Conservation (phyloP, 2,113 vertebrate species). For the Gymnobelideus leadbeateri region DNA sequence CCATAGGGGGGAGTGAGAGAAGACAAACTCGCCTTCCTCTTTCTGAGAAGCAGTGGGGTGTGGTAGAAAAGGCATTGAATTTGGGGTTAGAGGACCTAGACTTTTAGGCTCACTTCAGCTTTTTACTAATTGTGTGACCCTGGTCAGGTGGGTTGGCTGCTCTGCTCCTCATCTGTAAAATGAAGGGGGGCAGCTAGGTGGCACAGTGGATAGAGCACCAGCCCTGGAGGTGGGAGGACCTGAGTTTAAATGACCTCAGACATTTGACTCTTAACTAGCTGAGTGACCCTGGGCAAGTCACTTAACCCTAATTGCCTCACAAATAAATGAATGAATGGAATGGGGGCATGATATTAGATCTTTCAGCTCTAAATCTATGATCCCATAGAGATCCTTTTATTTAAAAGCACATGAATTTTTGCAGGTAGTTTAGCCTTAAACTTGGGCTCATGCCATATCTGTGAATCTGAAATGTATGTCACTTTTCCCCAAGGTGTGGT, state of each 20-base stretch:
- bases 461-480: background rate
- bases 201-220: no score
- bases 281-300: no score
- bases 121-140: background rate
- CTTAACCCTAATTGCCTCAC: no score
- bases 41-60: background rate
- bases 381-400: background rate
- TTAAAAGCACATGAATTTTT: background rate
- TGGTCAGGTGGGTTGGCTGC: no score
- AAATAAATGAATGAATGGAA: background rate
- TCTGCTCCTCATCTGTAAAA: background rate
- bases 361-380: background rate
- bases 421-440: background rate
- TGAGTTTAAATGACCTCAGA: no score
- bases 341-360: background rate
- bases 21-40: background rate
- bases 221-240: no score
- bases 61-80: background rate
- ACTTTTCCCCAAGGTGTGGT: background rate
- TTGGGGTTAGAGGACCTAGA: background rate
- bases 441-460: background rate
- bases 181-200: background rate
- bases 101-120: background rate
- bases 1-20: background rate
- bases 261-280: no score